Evolutionary conservation across 2,113 vertebrate species (phyloP).

Genomic region (Sapayoa aenigma): DNA sequence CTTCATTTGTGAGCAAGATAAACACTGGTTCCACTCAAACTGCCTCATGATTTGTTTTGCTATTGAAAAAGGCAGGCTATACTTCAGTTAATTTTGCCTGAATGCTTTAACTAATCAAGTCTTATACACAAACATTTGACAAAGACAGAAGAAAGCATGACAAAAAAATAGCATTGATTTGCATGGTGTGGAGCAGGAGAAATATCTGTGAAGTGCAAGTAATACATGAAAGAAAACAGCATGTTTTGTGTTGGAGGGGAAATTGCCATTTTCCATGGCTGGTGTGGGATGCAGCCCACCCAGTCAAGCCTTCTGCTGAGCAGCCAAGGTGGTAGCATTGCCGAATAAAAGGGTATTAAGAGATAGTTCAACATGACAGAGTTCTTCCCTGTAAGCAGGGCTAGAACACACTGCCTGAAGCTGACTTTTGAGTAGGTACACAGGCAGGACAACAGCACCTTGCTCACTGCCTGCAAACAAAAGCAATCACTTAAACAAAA

Average conservation of each 20-base stretch:
- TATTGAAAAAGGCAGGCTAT: background rate
- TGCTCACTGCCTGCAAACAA: background rate
- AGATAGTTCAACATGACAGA: background rate
- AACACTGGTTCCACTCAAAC: background rate
- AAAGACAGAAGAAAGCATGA: background rate
- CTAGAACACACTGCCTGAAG: background rate
- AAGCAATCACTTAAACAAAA: background rate
- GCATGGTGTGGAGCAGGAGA: background rate
- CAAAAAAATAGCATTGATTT: background rate
- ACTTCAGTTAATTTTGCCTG: background rate
- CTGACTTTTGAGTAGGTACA: background rate
- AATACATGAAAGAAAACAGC: background rate
- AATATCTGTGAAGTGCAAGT: background rate
- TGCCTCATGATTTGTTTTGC: background rate
- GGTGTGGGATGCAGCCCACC: rapidly evolving
- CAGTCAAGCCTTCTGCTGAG: background rate
- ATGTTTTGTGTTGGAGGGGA: background rate
- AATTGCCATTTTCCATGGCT: background rate
- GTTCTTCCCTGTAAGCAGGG: rapidly evolving
- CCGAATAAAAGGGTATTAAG: background rate
- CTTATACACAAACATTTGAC: background rate
- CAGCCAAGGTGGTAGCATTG: background rate
- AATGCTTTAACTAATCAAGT: slow-evolving; percentile 1
- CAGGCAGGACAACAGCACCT: background rate
- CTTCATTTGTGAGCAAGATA: background rate